Percentiles rank a stretch among this genome's conserved stretches.
Evolutionary conservation across 2,797 vertebrate species (phyloP).

Genomic region (Ambastaia sidthimunki): DNA sequence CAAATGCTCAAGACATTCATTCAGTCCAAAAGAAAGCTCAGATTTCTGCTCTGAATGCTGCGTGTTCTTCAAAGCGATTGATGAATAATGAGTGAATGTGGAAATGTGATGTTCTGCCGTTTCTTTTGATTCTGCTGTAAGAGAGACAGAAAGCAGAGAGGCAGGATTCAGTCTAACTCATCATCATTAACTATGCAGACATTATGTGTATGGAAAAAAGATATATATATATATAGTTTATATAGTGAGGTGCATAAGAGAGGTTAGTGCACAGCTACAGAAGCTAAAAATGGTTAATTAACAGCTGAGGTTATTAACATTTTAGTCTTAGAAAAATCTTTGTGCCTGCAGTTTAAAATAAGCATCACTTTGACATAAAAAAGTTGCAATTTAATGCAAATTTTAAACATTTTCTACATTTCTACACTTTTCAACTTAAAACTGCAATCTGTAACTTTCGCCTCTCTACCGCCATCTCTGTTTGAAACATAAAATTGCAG

Average conservation of each 20-base stretch:
- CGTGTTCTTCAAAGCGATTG: constrained; percentile 42
- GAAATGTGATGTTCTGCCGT: constrained; percentile 47
- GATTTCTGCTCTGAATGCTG: constrained; percentile 29
- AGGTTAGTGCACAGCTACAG: too few relatives aligned
- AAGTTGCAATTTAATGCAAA: too few relatives aligned
- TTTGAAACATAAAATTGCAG: too few relatives aligned
- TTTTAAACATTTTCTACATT: too few relatives aligned
- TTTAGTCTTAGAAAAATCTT: too few relatives aligned
- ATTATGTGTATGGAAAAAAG: constrained; percentile 17
- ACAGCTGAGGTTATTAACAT: too few relatives aligned
- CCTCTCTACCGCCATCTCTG: too few relatives aligned
- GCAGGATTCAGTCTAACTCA: constrained; percentile 33
- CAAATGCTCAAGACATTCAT: constrained; percentile 47
- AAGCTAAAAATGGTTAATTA: too few relatives aligned
- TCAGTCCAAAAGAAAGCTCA: constrained; percentile 51
- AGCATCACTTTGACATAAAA: too few relatives aligned
- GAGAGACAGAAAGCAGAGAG: constrained; percentile 32
- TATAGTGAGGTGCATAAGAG: neutral
- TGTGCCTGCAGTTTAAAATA: too few relatives aligned
- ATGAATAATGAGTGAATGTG: constrained; percentile 49
- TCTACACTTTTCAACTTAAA: too few relatives aligned
- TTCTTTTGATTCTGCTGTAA: constrained; percentile 48
- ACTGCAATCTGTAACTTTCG: too few relatives aligned
- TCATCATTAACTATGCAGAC: constrained; percentile 39
- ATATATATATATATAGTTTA: constrained; percentile 11